phyloP scores from a whole-genome alignment of 2,888 invertebrate species.

The Synanthedon formicaeformis region DNA sequence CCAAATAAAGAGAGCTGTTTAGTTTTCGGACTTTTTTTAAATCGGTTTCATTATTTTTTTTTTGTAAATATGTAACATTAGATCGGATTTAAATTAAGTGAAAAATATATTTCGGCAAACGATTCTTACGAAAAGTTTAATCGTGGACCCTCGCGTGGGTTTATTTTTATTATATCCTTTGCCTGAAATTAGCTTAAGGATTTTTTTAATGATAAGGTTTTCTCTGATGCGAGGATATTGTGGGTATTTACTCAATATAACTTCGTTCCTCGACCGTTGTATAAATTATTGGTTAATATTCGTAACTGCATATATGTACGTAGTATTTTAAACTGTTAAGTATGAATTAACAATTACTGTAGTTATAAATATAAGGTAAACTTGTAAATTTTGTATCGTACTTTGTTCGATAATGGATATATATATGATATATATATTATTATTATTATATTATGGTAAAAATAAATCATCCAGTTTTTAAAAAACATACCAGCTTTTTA shows the following conservation, averaged over 20 bases:
- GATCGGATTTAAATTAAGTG: slow-evolving; percentile 29
- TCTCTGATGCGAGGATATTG: slow-evolving; percentile 21
- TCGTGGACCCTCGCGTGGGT: slow-evolving; percentile 29
- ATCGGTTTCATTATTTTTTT: slow-evolving; percentile 30
- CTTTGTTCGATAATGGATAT: slow-evolving; percentile 78
- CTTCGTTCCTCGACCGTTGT: slow-evolving; percentile 53
- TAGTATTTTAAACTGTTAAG: slow-evolving; percentile 70
- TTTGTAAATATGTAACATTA: slow-evolving; percentile 48
- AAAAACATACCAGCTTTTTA: slow-evolving; percentile 61
- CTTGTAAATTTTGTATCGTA: slow-evolving; percentile 83
- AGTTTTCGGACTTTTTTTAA: slow-evolving; percentile 34
- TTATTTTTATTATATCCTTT: slow-evolving; percentile 46
- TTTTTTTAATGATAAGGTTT: slow-evolving; percentile 29
- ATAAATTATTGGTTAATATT: slow-evolving; percentile 62
- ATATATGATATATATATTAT: slow-evolving; percentile 27
- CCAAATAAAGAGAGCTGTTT: slow-evolving; percentile 49
- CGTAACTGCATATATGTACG: slow-evolving; percentile 68
- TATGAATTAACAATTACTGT: slow-evolving; percentile 62
- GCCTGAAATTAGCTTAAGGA: slow-evolving; percentile 45
- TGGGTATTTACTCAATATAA: slow-evolving; percentile 23
- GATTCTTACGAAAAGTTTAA: slow-evolving; percentile 31
- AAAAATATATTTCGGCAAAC: slow-evolving; percentile 6
- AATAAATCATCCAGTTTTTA: slow-evolving; percentile 76
- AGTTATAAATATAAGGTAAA: slow-evolving; percentile 66
- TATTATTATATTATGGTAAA: slow-evolving; percentile 76